Evolutionary conservation across 1,140 invertebrate species (phyloP).

Genomic region (Sycophaga agraensis): DNA sequence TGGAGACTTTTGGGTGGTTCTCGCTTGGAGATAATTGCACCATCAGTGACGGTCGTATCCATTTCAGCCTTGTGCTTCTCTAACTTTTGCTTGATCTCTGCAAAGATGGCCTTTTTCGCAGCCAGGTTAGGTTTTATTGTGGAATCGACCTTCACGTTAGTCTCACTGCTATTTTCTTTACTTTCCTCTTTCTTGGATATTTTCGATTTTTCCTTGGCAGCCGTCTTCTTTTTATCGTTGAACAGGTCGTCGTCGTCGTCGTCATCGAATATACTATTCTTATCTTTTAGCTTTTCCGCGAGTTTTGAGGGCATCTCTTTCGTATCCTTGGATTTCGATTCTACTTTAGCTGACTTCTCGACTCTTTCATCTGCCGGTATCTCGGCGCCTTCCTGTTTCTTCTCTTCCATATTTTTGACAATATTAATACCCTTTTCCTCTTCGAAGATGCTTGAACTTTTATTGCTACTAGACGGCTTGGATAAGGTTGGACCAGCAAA

Average conservation of each 20-base stretch:
- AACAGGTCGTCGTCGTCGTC: conserved; percentile 44
- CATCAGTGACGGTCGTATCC: conserved; percentile 16
- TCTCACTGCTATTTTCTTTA: too few species aligned
- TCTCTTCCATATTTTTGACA: neutral
- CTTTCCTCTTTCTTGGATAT: neutral
- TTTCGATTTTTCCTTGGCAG: neutral
- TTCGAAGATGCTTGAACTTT: conserved; percentile 8
- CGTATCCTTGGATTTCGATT: too few species aligned
- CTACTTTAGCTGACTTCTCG: too few species aligned
- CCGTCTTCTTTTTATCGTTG: conserved; percentile 27
- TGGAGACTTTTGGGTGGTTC: conserved; percentile 43
- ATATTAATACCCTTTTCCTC: neutral
- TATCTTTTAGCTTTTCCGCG: neutral
- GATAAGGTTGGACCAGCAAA: conserved; percentile 28
- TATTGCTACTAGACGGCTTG: conserved; percentile 5
- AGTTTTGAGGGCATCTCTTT: neutral
- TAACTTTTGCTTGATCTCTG: conserved; percentile 18
- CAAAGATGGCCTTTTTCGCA: conserved; percentile 21
- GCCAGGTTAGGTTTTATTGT: neutral
- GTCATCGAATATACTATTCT: conserved; percentile 38
- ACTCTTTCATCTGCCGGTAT: too few species aligned
- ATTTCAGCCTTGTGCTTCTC: conserved; percentile 14
- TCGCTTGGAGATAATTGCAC: conserved; percentile 30
- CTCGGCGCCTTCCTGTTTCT: neutral
- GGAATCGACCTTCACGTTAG: neutral